phyloP scores from a whole-genome alignment of 2,888 invertebrate species.

The Pristionchus mayeri region DNA sequence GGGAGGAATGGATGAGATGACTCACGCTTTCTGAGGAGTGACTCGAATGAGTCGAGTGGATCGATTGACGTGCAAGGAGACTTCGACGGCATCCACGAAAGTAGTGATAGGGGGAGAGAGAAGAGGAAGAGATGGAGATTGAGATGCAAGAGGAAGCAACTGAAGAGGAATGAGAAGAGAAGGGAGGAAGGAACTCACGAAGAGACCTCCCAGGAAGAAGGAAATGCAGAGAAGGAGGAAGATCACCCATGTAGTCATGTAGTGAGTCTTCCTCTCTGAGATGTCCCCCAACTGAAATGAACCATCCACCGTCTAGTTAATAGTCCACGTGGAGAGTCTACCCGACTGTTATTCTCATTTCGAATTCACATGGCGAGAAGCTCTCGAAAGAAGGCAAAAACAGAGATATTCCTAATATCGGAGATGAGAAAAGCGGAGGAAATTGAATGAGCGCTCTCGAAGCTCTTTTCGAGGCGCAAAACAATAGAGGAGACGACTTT shows the following conservation, averaged over 20 bases:
- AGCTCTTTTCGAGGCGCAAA: slow-evolving; percentile 1
- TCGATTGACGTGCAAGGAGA: slow-evolving; percentile 29
- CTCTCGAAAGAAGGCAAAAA: too few species aligned
- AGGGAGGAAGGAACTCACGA: neutral
- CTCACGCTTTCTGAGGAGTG: slow-evolving; percentile 8
- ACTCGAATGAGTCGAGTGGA: neutral
- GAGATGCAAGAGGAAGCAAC: too few species aligned
- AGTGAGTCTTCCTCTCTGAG: neutral
- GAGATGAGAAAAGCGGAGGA: neutral
- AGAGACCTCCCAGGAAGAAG: neutral
- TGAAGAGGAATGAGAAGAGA: neutral
- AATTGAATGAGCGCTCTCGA: slow-evolving; percentile 22
- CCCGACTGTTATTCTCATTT: neutral
- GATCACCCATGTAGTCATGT: slow-evolving; percentile 14
- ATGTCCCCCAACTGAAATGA: neutral
- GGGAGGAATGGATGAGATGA: neutral
- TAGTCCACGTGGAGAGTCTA: too few species aligned
- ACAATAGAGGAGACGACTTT: neutral
- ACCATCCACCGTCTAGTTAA: too few species aligned
- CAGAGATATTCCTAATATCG: neutral
- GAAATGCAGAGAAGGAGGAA: neutral
- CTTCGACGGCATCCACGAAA: neutral
- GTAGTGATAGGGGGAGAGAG: neutral
- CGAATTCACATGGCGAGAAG: neutral
- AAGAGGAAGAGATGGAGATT: too few species aligned